Conservation (phyloP, 2,113 vertebrate species). For the Seriola rivoliana region DNA sequence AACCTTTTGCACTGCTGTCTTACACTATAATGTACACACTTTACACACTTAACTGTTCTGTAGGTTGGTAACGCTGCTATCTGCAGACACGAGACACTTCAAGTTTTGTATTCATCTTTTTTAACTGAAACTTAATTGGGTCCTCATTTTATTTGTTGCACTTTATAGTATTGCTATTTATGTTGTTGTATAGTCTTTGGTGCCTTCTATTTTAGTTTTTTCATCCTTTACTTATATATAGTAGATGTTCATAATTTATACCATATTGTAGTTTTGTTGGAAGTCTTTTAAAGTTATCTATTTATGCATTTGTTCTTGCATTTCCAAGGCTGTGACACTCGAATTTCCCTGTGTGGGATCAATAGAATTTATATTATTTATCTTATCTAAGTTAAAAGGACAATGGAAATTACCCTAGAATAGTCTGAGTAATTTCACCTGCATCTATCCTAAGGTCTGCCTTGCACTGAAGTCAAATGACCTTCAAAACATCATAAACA, state of each 20-base stretch:
- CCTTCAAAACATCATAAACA: constrained; percentile 67
- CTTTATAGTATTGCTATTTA: neutral
- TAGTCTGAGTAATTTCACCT: constrained; percentile 13
- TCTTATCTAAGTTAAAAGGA: neutral
- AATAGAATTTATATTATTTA: neutral
- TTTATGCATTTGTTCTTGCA: neutral
- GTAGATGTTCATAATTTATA: neutral
- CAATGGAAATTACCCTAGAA: neutral
- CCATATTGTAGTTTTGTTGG: neutral
- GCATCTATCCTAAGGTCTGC: neutral
- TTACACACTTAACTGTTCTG: neutral
- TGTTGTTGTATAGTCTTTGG: neutral
- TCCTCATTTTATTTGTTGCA: constrained; percentile 18
- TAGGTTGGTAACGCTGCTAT: no score
- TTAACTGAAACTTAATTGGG: neutral
- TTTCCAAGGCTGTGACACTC: neutral
- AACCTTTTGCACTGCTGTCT: neutral
- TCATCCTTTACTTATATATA: neutral
- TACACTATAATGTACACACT: neutral
- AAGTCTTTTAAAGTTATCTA: neutral
- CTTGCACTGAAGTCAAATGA: constrained; percentile 28
- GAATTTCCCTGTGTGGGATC: neutral
- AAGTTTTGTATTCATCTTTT: constrained; percentile 18
- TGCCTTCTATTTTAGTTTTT: neutral
- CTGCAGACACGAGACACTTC: neutral